Conservation (phyloP, 2,113 vertebrate species). For the Nycticorax nycticorax region DNA sequence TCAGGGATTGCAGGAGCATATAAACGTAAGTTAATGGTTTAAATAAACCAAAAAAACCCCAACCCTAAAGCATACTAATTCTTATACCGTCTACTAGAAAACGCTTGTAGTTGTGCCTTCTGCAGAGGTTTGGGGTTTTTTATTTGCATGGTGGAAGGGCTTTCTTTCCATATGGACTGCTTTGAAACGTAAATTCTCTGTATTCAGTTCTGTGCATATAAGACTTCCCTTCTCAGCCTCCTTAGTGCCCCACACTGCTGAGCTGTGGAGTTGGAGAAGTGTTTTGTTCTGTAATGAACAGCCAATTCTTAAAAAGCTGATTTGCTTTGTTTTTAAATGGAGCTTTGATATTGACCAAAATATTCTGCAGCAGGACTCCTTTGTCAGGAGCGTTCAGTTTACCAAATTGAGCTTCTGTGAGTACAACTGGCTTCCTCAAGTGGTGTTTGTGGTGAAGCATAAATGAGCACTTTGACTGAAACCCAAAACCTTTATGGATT, state of each 20-base stretch:
- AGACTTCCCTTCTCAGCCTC: not conserved
- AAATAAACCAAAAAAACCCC: not conserved
- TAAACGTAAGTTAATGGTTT: conserved; percentile 81
- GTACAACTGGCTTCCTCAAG: not conserved
- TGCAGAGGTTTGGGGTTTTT: not conserved
- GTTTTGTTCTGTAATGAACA: not conserved
- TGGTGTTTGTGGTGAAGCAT: not conserved
- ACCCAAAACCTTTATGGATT: not conserved
- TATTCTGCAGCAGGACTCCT: not conserved
- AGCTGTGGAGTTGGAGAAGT: not conserved
- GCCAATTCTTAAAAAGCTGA: not conserved
- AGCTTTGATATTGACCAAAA: not conserved
- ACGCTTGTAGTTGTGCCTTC: not conserved
- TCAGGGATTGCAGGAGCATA: conserved; percentile 87
- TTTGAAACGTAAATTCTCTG: not conserved
- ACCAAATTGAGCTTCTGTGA: not conserved
- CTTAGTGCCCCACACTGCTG: not conserved
- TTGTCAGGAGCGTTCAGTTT: not conserved
- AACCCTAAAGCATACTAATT: not conserved
- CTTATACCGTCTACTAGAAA: not conserved
- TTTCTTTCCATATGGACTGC: not conserved
- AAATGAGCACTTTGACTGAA: not conserved
- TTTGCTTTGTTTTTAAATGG: not conserved
- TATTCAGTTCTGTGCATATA: not conserved
- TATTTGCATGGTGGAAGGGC: not conserved